A percentile compares a stretch with the other conserved stretches of the same genome.
phyloP scores from a whole-genome alignment of 2,113 vertebrate species.

The Uria lomvia region DNA sequence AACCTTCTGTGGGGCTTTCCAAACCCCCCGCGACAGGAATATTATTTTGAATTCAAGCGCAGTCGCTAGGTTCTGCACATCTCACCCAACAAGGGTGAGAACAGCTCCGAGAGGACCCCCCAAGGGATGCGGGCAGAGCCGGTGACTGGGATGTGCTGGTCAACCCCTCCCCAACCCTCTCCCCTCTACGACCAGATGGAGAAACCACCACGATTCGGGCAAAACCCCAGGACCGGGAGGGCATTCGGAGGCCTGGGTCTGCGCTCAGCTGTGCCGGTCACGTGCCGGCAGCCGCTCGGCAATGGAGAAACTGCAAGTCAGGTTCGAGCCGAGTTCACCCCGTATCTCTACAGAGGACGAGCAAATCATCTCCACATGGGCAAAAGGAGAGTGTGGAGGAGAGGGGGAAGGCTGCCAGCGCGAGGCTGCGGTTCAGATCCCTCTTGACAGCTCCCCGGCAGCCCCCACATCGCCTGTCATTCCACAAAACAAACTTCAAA shows the following conservation, averaged over 20 bases:
- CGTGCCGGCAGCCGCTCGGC: not conserved
- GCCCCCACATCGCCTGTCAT: not conserved
- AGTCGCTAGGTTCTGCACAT: rapidly evolving
- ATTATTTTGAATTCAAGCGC: rapidly evolving
- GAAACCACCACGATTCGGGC: rapidly evolving
- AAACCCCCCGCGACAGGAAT: not conserved
- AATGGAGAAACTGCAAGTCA: not conserved
- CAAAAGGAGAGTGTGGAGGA: not conserved
- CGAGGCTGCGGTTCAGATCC: not conserved
- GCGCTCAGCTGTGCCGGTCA: not conserved
- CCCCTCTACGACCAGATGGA: not conserved
- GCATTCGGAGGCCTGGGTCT: not conserved
- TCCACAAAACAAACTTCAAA: constrained; percentile 34
- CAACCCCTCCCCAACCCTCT: not conserved
- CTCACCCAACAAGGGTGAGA: not conserved
- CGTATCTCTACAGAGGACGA: not conserved
- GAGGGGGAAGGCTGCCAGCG: not conserved
- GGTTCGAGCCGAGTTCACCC: constrained; percentile 20
- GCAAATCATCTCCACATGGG: constrained; percentile 35
- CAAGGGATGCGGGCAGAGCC: rapidly evolving
- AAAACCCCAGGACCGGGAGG: not conserved
- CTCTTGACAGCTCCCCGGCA: not conserved
- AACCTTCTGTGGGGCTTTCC: not conserved
- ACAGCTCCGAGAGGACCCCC: not conserved
- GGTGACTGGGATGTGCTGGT: too few species aligned